Evolutionary conservation across 1,140 invertebrate genomes (phyloP).

Genomic region (Physella acuta): DNA sequence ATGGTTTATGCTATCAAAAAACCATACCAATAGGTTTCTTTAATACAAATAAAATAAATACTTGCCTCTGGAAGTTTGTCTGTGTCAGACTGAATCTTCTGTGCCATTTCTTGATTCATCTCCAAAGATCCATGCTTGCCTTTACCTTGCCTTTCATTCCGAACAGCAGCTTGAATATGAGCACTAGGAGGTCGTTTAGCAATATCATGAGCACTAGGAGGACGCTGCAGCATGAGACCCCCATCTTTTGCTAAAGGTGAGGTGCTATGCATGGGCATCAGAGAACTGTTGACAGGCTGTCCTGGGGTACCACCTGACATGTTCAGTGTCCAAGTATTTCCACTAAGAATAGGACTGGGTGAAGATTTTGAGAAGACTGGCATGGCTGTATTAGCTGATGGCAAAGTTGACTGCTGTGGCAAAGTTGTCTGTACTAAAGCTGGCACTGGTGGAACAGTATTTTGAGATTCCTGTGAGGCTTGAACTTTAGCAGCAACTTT

Average conservation of each 20-base stretch:
- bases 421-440: background rate
- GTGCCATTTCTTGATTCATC: background rate
- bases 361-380: background rate
- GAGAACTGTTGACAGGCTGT: background rate
- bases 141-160: constrained; percentile 11
- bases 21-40: background rate
- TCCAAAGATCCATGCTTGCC: constrained; percentile 11
- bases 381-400: background rate
- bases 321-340: background rate
- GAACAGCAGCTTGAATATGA: constrained; percentile 29
- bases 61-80: constrained; percentile 9
- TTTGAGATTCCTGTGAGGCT: constrained; percentile 12
- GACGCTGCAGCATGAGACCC: constrained; percentile 13
- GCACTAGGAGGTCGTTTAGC: constrained; percentile 41
- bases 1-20: too few species aligned
- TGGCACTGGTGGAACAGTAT: background rate
- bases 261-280: background rate
- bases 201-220: constrained; percentile 2
- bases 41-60: too few species aligned
- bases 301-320: background rate
- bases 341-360: background rate
- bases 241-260: background rate
- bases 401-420: background rate
- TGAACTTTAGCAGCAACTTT: constrained; percentile 18
- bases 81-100: constrained; percentile 1